A percentile compares a stretch with the other conserved stretches of the same genome.
phyloP scores from a whole-genome alignment of 2,113 vertebrate genomes.

The Ictalurus furcatus region DNA sequence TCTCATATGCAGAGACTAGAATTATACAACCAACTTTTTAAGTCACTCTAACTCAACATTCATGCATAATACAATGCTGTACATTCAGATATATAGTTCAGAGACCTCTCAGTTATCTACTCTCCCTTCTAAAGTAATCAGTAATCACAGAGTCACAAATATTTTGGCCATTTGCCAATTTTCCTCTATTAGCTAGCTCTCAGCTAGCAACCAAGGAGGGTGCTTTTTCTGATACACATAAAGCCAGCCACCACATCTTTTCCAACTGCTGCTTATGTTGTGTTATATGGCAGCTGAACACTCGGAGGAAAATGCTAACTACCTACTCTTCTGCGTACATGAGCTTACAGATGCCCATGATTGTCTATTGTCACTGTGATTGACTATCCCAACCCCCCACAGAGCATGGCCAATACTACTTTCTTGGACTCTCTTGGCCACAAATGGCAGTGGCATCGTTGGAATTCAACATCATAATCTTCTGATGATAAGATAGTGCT shows the following conservation, averaged over 20 bases:
- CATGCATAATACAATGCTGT: not conserved
- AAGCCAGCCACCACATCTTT: not conserved
- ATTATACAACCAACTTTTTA: not conserved
- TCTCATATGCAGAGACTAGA: not conserved
- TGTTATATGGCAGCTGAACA: too few relatives aligned
- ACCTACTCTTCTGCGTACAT: not conserved
- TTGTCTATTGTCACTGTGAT: not conserved
- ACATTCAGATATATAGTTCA: not conserved
- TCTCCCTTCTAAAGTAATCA: not conserved
- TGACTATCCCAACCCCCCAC: too few relatives aligned
- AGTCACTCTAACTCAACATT: not conserved
- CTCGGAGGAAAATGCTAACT: not conserved
- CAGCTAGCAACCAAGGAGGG: not conserved
- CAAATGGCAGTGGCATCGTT: not conserved
- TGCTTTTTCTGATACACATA: not conserved
- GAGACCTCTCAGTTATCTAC: not conserved
- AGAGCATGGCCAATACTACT: not conserved
- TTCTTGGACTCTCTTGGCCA: not conserved
- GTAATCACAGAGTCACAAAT: not conserved
- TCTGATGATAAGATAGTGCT: not conserved
- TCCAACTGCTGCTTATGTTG: too few relatives aligned
- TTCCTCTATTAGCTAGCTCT: not conserved
- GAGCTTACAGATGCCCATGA: not conserved
- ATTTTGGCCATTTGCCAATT: not conserved
- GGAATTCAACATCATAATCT: not conserved